A percentile compares a stretch with the other conserved stretches of the same genome.
Conservation (phyloP, 2,113 vertebrate species). For the Plecturocebus donacophilus region DNA sequence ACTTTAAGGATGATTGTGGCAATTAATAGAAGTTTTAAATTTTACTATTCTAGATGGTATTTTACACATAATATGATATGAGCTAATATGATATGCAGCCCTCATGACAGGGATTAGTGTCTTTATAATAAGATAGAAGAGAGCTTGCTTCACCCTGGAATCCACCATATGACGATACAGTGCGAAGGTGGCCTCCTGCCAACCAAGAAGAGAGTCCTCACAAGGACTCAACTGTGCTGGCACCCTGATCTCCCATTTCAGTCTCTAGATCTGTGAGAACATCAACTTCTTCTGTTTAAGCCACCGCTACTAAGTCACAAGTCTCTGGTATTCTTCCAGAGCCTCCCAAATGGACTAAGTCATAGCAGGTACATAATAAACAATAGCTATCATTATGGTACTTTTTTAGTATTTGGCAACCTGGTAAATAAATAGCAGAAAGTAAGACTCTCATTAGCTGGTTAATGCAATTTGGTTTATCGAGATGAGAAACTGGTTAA, state of each 20-base stretch:
- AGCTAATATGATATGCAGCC: not conserved
- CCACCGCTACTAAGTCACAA: too few species aligned
- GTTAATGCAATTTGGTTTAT: constrained; percentile 76
- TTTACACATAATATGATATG: not conserved
- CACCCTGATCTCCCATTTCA: not conserved
- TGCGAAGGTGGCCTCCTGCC: not conserved
- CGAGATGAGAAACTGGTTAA: constrained; percentile 26
- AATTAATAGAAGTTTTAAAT: not conserved
- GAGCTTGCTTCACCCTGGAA: not conserved
- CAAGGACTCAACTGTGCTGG: too few species aligned
- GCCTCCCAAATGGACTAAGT: not conserved
- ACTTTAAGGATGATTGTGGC: not conserved
- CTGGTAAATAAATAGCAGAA: constrained; percentile 62
- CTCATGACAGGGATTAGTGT: too few species aligned
- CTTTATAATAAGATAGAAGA: too few species aligned
- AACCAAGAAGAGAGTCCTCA: not conserved
- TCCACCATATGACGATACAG: fast-evolving
- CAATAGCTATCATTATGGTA: constrained; percentile 51
- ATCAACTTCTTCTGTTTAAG: not conserved
- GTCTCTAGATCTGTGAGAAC: not conserved
- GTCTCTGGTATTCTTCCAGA: not conserved
- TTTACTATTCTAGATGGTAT: not conserved
- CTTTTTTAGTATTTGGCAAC: constrained; percentile 45
- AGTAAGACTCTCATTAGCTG: constrained; percentile 64
- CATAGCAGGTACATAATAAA: not conserved